Percentiles rank a stretch among this genome's conserved stretches.
Evolutionary conservation across 1,140 invertebrate genomes (phyloP).

Genomic region (Cherax quadricarinatus): DNA sequence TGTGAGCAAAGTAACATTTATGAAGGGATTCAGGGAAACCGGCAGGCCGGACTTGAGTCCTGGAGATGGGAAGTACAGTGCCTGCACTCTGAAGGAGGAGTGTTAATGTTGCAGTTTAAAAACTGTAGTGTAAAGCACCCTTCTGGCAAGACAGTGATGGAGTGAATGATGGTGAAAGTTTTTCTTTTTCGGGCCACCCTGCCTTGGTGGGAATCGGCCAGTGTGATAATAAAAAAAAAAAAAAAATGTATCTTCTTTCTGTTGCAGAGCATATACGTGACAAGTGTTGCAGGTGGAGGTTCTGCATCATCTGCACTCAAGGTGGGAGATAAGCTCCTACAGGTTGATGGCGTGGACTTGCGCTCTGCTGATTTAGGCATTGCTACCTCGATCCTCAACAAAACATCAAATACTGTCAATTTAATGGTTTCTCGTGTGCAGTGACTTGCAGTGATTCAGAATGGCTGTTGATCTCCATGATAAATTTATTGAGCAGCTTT

Average conservation of each 20-base stretch:
- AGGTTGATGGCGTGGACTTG: slow-evolving; percentile 61
- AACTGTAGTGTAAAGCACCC: too few species aligned
- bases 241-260: background rate
- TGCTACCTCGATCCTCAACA: slow-evolving; percentile 42
- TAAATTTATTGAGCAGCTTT: background rate
- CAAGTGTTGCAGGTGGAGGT: slow-evolving; percentile 55
- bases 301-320: slow-evolving; percentile 61
- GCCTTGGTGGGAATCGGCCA: too few species aligned
- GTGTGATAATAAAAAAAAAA: too few species aligned
- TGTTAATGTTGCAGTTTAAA: too few species aligned
- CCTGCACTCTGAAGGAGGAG: too few species aligned
- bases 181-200: too few species aligned
- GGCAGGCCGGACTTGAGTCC: too few species aligned
- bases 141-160: too few species aligned
- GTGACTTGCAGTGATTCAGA: background rate
- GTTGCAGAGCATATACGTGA: slow-evolving; percentile 59
- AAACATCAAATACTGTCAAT: slow-evolving; percentile 52
- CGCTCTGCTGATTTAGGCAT: slow-evolving; percentile 35
- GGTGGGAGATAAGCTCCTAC: slow-evolving; percentile 54
- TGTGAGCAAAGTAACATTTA: too few species aligned
- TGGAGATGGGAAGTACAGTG: too few species aligned
- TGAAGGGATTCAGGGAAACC: too few species aligned
- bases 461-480: background rate
- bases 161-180: too few species aligned
- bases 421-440: slow-evolving; percentile 62